Conservation (phyloP, 2,888 invertebrate genomes). For the Ichneumon xanthorius region DNA sequence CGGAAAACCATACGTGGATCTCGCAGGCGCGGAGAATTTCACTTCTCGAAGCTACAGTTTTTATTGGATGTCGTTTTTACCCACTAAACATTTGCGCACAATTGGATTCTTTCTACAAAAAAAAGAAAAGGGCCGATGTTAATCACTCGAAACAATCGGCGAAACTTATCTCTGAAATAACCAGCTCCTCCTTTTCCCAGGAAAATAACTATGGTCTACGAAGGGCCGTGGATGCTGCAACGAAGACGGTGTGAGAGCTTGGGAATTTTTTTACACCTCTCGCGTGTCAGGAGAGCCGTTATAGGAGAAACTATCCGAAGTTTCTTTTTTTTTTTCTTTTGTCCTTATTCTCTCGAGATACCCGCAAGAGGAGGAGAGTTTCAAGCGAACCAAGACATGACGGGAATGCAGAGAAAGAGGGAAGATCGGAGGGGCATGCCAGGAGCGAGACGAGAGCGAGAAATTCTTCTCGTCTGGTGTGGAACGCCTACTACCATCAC, state of each 20-base stretch:
- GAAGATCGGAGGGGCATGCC: background rate
- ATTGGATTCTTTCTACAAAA: background rate
- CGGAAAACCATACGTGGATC: background rate
- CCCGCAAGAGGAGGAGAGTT: conserved; percentile 43
- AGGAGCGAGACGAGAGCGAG: conserved; percentile 27
- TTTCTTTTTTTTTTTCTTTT: conserved; percentile 47
- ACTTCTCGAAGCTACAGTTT: background rate
- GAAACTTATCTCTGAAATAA: conserved; percentile 1
- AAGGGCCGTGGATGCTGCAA: background rate
- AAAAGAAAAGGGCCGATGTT: background rate
- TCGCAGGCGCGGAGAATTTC: background rate
- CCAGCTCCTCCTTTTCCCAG: background rate
- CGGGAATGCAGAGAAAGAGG: conserved; percentile 42
- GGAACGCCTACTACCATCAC: conserved; percentile 25
- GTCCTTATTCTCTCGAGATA: conserved; percentile 40
- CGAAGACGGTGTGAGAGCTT: conserved; percentile 18
- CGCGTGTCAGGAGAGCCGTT: conserved; percentile 63
- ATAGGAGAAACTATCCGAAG: conserved; percentile 54
- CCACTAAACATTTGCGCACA: background rate
- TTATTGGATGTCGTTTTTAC: background rate
- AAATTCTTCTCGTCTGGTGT: conserved; percentile 48
- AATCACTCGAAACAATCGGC: background rate
- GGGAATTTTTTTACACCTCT: conserved; percentile 51
- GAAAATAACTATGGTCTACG: conserved; percentile 11
- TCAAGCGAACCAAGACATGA: conserved; percentile 50